Evolutionary conservation across 2,888 invertebrate genomes (phyloP), one percentile per base, ranked within the genome.

Genomic region (Endomychus coccineus): DNA sequence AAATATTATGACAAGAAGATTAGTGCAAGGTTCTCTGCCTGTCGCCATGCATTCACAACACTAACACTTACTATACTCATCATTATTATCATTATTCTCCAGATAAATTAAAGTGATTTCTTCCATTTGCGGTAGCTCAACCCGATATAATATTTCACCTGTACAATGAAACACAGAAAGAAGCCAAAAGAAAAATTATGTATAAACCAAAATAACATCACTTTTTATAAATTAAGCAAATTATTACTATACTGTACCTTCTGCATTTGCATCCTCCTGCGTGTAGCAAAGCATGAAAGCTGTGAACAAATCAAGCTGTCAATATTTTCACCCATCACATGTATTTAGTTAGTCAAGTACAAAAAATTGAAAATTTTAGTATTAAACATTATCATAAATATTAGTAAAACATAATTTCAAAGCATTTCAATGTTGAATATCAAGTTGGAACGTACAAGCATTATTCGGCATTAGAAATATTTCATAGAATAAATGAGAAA

Each of bases 231-330:
- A 33, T 43, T 36, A 39, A 36, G 40, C 25, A 38, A 37, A 50
- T 51, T 52, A 57, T 53, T n/a, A 46, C 34, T 49, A 61, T 62
- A 66, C 64, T 64, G 58, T 83, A 88, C 88, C 88, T 81, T 88
- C 88, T 64, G 84, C 78, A 69, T 84, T 85, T 61, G 85, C 77
- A 70, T 88, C 88, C 74, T 88, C 88, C 75, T 88, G 88, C 59
- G 88, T 87, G 75, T 88, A 88, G 78, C 88, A 88, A 74, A 88
- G 79, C 88, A 88, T 88, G 80, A 87, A 88, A 71, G 88, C 88
- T 88, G 80, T 66, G 85, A 83, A 73, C 77, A 71, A 76, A 23
- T 19, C 9, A 19, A n/a, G 6, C 9, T n/a, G n/a, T n/a, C n/a
- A n/a, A n/a, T n/a, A n/a, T n/a, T n/a, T n/a, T n/a, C n/a, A n/a